Evolutionary conservation across 2,797 vertebrate species (phyloP).

Genomic region (Aphelocoma californica): DNA sequence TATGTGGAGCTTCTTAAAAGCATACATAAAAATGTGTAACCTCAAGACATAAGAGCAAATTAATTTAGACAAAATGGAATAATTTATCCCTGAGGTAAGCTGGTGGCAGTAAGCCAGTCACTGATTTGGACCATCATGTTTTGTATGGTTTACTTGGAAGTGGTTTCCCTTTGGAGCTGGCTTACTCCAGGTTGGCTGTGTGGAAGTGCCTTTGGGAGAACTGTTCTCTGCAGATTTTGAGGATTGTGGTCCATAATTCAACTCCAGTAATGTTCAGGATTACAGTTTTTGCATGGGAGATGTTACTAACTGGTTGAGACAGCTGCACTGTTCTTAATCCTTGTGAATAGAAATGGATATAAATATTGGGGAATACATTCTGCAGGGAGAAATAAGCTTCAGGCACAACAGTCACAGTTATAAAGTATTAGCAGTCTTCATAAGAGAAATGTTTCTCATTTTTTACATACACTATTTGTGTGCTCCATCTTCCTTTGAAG

Average conservation of each 20-base stretch:
- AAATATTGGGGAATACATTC: slow-evolving; percentile 13
- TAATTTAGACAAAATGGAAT: slow-evolving; percentile 23
- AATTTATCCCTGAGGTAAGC: neutral
- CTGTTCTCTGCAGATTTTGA: neutral
- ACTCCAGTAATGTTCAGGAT: neutral
- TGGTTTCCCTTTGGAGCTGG: neutral
- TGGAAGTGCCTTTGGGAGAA: neutral
- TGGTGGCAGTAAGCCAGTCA: neutral
- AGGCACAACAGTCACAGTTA: neutral
- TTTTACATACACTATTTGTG: neutral
- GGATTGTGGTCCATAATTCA: neutral
- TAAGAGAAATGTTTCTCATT: neutral
- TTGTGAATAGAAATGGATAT: slow-evolving; percentile 7
- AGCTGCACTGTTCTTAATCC: slow-evolving; percentile 8
- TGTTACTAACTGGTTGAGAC: slow-evolving; percentile 24
- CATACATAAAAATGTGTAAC: neutral
- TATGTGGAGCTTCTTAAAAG: neutral
- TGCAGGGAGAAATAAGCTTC: slow-evolving; percentile 11
- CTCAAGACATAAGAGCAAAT: neutral
- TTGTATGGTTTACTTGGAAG: neutral
- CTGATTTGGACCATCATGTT: neutral
- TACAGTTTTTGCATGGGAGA: neutral
- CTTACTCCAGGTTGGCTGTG: neutral
- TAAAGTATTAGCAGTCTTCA: neutral
- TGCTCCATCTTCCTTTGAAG: slow-evolving; percentile 5